phyloP scores from a whole-genome alignment of 2,888 invertebrate genomes.

The Timandra comae region DNA sequence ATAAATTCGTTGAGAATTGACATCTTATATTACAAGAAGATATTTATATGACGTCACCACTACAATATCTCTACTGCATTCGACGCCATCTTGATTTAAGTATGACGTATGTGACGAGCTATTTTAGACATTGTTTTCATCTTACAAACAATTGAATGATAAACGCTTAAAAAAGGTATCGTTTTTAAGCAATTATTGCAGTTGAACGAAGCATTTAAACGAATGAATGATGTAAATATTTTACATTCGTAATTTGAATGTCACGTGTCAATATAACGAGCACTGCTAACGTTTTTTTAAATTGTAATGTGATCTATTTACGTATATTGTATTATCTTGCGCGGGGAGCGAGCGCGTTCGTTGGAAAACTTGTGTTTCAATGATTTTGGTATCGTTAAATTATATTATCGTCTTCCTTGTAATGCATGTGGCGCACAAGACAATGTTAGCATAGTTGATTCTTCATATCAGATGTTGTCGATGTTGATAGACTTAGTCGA shows the following conservation, averaged over 20 bases:
- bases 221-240: constrained; percentile 55
- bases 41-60: too few species aligned
- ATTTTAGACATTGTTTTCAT: too few species aligned
- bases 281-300: constrained; percentile 53
- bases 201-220: constrained; percentile 7
- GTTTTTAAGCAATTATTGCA: too few species aligned
- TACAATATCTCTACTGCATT: too few species aligned
- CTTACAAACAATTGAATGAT: too few species aligned
- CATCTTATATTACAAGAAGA: too few species aligned
- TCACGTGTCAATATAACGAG: constrained; percentile 58
- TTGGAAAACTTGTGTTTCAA: constrained; percentile 58
- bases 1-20: too few species aligned
- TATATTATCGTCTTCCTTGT: constrained; percentile 64
- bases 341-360: constrained; percentile 37
- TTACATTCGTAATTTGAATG: constrained; percentile 60
- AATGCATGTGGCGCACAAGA: constrained; percentile 68
- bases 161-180: too few species aligned
- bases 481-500: constrained; percentile 42
- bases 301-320: constrained; percentile 55
- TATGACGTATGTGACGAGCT: too few species aligned
- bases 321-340: constrained; percentile 25
- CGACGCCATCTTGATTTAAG: too few species aligned
- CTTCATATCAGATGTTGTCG: constrained; percentile 66
- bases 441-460: constrained; percentile 53
- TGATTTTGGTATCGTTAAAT: constrained; percentile 35